Percentiles rank a stretch among this genome's conserved stretches.
These are phyloP conservation scores for Oophaga sylvatica DNA, from an alignment of 2,797 vertebrate species.

Conservation along the genomic window DNA sequence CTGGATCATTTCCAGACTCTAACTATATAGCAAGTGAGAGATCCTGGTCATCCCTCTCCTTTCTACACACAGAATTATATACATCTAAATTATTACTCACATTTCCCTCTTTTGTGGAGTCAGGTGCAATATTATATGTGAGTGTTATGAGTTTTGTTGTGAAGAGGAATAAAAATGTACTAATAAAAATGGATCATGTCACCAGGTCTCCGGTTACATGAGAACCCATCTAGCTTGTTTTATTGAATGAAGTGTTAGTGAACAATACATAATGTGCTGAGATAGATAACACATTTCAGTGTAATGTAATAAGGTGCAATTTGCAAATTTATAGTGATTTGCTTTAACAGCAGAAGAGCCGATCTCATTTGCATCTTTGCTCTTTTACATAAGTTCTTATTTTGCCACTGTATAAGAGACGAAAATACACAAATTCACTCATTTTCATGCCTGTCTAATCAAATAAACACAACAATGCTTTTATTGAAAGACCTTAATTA, in stretches of 20 bases:
- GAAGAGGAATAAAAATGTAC: background rate
- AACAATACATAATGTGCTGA: constrained; percentile 29
- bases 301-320: constrained; percentile 30
- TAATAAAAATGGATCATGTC: constrained; percentile 23
- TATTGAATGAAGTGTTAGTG: background rate
- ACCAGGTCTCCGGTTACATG: background rate
- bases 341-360: background rate
- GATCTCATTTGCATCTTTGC: constrained; percentile 27
- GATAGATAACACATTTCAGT: constrained; percentile 9
- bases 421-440: background rate
- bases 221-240: background rate
- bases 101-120: background rate
- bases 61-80: background rate
- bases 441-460: background rate
- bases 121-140: background rate
- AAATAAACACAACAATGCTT: constrained; percentile 11
- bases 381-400: constrained; percentile 29
- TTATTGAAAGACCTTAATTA: constrained; percentile 22
- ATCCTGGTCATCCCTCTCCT: background rate
- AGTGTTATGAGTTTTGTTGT: background rate
- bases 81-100: background rate
- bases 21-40: background rate
- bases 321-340: constrained; percentile 26
- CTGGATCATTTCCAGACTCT: background rate
- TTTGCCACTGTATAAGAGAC: constrained; percentile 3